Percentiles rank a stretch among this genome's conserved stretches.
Evolutionary conservation across 2,888 invertebrate species (phyloP).

Genomic region (Calliopum simillimum): DNA sequence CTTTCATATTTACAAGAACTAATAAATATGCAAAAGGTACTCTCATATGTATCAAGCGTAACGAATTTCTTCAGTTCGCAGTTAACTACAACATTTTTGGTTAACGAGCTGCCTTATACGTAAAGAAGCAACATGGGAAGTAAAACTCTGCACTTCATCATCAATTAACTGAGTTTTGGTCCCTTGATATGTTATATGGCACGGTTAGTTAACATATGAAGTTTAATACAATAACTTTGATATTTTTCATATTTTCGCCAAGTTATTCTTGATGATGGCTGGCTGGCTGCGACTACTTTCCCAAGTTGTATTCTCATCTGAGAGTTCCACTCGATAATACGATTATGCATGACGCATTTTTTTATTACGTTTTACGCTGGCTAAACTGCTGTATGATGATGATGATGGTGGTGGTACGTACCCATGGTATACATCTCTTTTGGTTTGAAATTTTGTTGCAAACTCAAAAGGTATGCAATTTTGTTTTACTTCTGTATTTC

Average conservation of each 20-base stretch:
- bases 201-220: not conserved
- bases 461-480: constrained; percentile 14
- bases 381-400: not conserved
- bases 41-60: not conserved
- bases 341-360: constrained; percentile 53
- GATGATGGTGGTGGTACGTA: not conserved
- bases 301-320: constrained; percentile 41
- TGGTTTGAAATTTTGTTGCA: not conserved
- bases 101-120: constrained; percentile 13
- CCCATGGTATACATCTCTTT: not conserved
- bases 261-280: not conserved
- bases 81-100: not conserved
- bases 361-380: constrained; percentile 37
- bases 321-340: constrained; percentile 55
- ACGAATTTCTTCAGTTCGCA: constrained; percentile 13
- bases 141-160: constrained; percentile 14
- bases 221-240: not conserved
- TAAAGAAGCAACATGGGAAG: too few species aligned
- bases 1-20: too few species aligned
- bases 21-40: too few species aligned
- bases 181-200: not conserved
- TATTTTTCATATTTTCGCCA: not conserved
- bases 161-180: constrained; percentile 13
- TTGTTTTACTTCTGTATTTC: not conserved
- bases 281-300: too few species aligned